phyloP scores from a whole-genome alignment of 2,113 vertebrate species.

The Lophura nycthemera region DNA sequence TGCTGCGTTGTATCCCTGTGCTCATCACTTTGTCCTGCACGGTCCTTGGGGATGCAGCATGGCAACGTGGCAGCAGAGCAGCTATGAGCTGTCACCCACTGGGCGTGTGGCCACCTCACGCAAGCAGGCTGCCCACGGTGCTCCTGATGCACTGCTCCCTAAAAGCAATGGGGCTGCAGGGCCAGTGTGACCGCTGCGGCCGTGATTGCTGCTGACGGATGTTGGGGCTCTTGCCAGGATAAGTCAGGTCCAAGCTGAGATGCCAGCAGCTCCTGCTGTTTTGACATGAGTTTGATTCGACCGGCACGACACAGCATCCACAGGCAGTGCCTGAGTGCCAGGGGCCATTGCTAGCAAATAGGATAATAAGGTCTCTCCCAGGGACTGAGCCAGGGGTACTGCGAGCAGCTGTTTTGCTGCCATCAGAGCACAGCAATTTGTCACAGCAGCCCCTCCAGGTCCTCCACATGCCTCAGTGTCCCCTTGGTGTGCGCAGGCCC shows the following conservation, averaged over 20 bases:
- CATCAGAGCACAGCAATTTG: not conserved
- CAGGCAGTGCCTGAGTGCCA: constrained; percentile 5
- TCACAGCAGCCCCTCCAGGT: not conserved
- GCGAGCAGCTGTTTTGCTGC: not conserved
- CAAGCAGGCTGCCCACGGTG: not conserved
- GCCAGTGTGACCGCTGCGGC: not conserved
- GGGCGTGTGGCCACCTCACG: not conserved
- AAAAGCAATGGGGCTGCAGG: not conserved
- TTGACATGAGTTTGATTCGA: constrained; percentile 54
- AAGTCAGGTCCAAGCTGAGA: not conserved
- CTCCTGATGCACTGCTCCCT: not conserved
- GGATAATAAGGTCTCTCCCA: constrained; percentile 1
- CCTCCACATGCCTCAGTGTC: not conserved
- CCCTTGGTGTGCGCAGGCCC: fast-evolving
- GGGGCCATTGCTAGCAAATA: constrained; percentile 15
- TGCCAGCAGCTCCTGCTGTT: constrained; percentile 63
- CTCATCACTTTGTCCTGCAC: not conserved
- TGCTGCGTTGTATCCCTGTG: fast-evolving
- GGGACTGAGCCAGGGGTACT: not conserved
- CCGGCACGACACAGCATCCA: fast-evolving
- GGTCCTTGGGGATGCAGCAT: not conserved
- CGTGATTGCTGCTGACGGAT: constrained; percentile 21
- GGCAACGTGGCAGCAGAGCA: not conserved
- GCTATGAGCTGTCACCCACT: not conserved
- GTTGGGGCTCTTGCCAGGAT: constrained; percentile 48